phyloP scores from a whole-genome alignment of 2,888 invertebrate species.

The Exocentrus adspersus region DNA sequence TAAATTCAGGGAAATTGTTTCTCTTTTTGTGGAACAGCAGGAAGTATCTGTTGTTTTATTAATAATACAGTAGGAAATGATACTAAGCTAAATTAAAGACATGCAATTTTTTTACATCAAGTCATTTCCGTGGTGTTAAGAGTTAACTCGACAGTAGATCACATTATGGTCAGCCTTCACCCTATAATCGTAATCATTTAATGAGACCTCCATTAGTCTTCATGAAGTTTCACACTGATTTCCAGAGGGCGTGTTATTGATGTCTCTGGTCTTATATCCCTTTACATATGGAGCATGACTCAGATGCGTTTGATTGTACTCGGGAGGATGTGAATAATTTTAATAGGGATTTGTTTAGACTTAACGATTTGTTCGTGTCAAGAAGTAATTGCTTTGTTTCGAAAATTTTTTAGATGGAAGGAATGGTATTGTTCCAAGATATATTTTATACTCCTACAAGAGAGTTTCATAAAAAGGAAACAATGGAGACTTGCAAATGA shows the following conservation, averaged over 20 bases:
- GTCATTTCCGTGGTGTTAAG: no score
- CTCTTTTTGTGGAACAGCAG: no score
- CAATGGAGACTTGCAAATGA: conserved; percentile 16
- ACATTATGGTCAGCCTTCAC: conserved; percentile 42
- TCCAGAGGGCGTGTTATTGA: conserved; percentile 42
- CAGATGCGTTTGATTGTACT: conserved; percentile 39
- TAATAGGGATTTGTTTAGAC: conserved; percentile 44
- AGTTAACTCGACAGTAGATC: conserved; percentile 36
- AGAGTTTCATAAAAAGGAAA: conserved; percentile 10
- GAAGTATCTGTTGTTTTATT: no score
- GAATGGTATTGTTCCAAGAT: neutral
- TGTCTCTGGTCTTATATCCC: conserved; percentile 38
- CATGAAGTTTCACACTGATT: conserved; percentile 47
- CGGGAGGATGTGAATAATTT: conserved; percentile 33
- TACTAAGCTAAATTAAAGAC: no score
- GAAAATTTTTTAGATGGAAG: conserved; percentile 9
- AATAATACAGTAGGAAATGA: no score
- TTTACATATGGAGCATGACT: conserved; percentile 22
- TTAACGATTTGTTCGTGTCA: conserved; percentile 41
- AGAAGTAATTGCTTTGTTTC: conserved; percentile 23
- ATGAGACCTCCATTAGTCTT: conserved; percentile 55
- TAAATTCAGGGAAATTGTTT: neutral
- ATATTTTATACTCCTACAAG: conserved; percentile 24
- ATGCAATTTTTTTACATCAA: no score
- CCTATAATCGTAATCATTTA: conserved; percentile 51